Conservation (phyloP, 1,140 invertebrate species). For the Geopemphigus sp. region DNA sequence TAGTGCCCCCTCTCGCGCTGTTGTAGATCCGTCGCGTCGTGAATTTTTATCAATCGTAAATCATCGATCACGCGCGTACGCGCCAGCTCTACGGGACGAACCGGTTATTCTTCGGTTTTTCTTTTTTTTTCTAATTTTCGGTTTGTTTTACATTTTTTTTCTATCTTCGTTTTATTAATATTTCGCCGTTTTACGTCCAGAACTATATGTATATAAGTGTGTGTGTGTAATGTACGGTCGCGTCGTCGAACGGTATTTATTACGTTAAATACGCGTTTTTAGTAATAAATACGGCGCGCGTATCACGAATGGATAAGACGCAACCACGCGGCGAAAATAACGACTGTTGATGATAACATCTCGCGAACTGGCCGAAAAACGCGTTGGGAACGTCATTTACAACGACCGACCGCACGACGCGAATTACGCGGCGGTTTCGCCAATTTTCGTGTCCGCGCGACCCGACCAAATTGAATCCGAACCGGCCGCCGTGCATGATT, state of each 20-base stretch:
- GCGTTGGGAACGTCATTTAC: neutral
- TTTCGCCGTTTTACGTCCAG: neutral
- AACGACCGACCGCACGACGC: too few species aligned
- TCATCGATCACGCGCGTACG: neutral
- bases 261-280: neutral
- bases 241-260: too few species aligned
- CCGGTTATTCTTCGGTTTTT: neutral
- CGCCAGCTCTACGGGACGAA: neutral
- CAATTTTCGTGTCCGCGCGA: too few species aligned
- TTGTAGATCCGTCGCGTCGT: neutral
- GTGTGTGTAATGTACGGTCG: neutral
- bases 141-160: neutral
- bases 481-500: too few species aligned
- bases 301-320: neutral
- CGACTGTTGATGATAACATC: neutral
- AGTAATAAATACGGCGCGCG: neutral
- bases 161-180: constrained; percentile 9
- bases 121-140: too few species aligned
- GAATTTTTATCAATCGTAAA: constrained; percentile 31
- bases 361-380: constrained; percentile 4
- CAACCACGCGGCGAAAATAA: neutral
- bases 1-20: neutral
- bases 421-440: too few species aligned
- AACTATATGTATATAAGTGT: neutral
- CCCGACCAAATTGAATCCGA: too few species aligned